These are phyloP conservation scores for Nothobranchius kuhntae DNA, from an alignment of 2,113 vertebrate genomes.

Conservation along the genomic window DNA sequence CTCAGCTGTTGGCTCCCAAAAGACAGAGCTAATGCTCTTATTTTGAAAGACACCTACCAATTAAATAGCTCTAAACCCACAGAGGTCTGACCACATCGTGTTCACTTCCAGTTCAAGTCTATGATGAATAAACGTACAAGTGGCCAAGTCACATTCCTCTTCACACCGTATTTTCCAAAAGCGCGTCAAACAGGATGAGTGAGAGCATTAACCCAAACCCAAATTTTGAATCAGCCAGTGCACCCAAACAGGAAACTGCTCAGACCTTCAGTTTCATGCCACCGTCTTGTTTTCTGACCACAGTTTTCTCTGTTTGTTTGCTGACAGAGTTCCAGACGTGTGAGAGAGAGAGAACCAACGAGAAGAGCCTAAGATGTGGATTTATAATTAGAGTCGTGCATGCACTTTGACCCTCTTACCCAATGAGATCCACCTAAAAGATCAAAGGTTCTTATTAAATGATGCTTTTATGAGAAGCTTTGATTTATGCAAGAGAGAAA, in stretches of 20 bases:
- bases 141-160: conserved; percentile 45
- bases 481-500: not conserved
- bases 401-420: conserved; percentile 38
- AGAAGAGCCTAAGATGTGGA: conserved; percentile 36
- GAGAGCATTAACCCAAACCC: not conserved
- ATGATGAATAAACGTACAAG: conserved; percentile 37
- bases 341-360: conserved; percentile 38
- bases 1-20: not conserved
- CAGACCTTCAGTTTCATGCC: not conserved
- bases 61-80: not conserved
- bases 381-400: conserved; percentile 41
- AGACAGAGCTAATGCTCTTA: not conserved
- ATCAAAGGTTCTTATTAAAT: conserved; percentile 67
- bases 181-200: conserved; percentile 6
- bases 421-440: conserved; percentile 50
- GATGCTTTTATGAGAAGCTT: conserved; percentile 22
- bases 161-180: conserved; percentile 21
- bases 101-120: conserved; percentile 28
- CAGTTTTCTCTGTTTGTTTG: not conserved
- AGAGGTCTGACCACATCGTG: conserved; percentile 6
- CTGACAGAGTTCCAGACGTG: conserved; percentile 3
- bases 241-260: not conserved
- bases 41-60: not conserved
- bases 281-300: not conserved
- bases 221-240: not conserved